A percentile compares a stretch with the other conserved stretches of the same genome.
Conservation (phyloP, 2,888 invertebrate species). For the Ophion costatus region DNA sequence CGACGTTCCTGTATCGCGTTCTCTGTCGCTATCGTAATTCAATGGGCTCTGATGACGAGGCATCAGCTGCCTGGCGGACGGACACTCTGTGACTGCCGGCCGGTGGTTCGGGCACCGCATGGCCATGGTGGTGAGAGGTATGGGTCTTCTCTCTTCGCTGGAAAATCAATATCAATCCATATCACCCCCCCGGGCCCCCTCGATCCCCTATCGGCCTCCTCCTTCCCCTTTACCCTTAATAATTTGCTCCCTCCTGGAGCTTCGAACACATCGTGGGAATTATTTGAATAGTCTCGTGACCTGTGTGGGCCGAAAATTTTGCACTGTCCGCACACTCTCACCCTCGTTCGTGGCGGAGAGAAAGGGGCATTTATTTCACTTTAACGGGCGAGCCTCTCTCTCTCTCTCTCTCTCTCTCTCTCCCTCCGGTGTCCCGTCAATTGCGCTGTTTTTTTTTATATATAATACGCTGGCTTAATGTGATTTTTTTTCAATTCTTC, state of each 20-base stretch:
- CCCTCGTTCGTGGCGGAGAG: neutral
- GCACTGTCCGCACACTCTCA: conserved; percentile 49
- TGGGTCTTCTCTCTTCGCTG: conserved; percentile 64
- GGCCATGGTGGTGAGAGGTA: conserved; percentile 47
- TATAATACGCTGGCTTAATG: conserved; percentile 1
- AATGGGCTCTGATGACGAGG: conserved; percentile 54
- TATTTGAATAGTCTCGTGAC: conserved; percentile 2
- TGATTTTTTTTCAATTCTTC: neutral
- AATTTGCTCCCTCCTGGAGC: neutral
- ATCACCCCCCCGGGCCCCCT: conserved; percentile 67
- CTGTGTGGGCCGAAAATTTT: conserved; percentile 51
- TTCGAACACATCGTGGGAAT: conserved; percentile 22
- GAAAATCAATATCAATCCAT: conserved; percentile 78
- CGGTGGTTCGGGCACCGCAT: conserved; percentile 60
- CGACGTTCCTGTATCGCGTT: conserved; percentile 18
- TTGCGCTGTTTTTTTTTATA: neutral
- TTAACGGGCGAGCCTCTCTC: neutral
- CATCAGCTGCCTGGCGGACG: conserved; percentile 64
- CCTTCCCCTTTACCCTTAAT: conserved; percentile 4
- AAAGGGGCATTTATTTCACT: conserved; percentile 4
- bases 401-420: neutral
- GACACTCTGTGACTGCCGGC: conserved; percentile 69
- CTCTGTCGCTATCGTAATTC: conserved; percentile 30
- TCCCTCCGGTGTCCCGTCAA: neutral
- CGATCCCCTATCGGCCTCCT: neutral